These are phyloP conservation scores for Sarcophaga carnaria DNA, from an alignment of 2,888 invertebrate genomes.

Conservation along the genomic window DNA sequence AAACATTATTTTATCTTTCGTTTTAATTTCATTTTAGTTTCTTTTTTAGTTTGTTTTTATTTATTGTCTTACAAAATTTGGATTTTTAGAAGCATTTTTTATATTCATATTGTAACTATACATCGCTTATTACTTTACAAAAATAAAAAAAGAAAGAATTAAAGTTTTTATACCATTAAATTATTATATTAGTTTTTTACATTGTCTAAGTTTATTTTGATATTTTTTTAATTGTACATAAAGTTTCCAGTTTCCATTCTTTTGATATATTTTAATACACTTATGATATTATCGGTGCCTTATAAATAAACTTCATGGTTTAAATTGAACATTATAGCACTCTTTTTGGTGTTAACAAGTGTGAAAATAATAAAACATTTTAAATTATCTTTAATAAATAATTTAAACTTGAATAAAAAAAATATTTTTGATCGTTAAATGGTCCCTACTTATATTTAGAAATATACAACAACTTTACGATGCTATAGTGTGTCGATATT, in stretches of 20 bases:
- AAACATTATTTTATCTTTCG: slow-evolving; percentile 8
- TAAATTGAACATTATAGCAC: background rate
- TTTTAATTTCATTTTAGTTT: slow-evolving; percentile 38
- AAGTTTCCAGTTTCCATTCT: slow-evolving; percentile 42
- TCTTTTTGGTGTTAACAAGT: background rate
- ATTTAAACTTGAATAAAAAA: background rate
- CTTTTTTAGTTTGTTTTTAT: slow-evolving; percentile 40
- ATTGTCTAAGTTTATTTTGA: slow-evolving; percentile 30
- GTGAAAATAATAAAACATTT: background rate
- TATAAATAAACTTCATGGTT: background rate
- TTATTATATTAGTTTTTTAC: slow-evolving; percentile 5
- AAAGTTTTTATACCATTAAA: slow-evolving; percentile 13
- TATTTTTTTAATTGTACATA: slow-evolving; percentile 48
- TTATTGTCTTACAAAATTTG: slow-evolving; percentile 59
- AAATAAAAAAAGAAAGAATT: background rate
- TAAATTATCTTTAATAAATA: background rate
- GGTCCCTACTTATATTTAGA: background rate
- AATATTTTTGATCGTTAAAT: background rate
- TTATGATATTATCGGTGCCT: slow-evolving; percentile 1
- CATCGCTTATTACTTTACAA: slow-evolving; percentile 21
- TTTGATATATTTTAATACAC: slow-evolving; percentile 16
- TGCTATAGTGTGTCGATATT: background rate
- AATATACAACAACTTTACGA: background rate
- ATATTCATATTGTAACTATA: background rate
- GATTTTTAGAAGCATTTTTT: slow-evolving; percentile 13